Evolutionary conservation across 2,113 vertebrate genomes (phyloP).

Genomic region (Zosterops lateralis): DNA sequence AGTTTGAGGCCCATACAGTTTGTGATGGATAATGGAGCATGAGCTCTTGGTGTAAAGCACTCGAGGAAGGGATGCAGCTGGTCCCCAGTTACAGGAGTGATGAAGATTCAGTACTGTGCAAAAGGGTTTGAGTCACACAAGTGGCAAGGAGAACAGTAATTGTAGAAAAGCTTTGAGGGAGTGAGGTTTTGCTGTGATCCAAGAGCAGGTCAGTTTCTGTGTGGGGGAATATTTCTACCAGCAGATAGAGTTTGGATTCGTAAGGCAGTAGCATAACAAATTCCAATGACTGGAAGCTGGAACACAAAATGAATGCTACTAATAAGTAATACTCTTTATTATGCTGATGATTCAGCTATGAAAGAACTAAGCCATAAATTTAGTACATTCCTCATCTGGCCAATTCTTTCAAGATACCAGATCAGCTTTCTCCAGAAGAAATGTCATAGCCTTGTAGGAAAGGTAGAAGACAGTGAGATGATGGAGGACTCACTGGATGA

Average conservation of each 20-base stretch:
- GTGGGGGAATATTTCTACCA: background rate
- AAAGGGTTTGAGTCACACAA: background rate
- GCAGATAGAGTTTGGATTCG: background rate
- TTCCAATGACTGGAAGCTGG: background rate
- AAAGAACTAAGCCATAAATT: background rate
- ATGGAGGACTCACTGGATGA: background rate
- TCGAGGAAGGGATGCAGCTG: accelerated
- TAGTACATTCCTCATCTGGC: background rate
- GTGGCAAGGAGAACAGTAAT: background rate
- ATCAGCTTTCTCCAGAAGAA: background rate
- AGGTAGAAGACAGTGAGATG: background rate
- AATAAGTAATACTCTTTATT: background rate
- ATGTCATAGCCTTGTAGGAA: background rate
- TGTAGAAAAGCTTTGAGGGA: background rate
- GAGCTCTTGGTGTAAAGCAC: background rate
- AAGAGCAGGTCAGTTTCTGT: background rate
- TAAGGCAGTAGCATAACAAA: background rate
- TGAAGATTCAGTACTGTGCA: background rate
- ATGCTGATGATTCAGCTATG: background rate
- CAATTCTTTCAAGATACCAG: background rate
- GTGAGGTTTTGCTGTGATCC: background rate
- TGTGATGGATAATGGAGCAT: background rate
- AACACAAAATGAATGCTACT: background rate
- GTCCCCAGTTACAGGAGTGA: background rate
- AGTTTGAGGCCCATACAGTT: background rate